These are phyloP conservation scores for Sceliomorpha sp. DNA, from an alignment of 2,888 invertebrate genomes.

Conservation along the genomic window DNA sequence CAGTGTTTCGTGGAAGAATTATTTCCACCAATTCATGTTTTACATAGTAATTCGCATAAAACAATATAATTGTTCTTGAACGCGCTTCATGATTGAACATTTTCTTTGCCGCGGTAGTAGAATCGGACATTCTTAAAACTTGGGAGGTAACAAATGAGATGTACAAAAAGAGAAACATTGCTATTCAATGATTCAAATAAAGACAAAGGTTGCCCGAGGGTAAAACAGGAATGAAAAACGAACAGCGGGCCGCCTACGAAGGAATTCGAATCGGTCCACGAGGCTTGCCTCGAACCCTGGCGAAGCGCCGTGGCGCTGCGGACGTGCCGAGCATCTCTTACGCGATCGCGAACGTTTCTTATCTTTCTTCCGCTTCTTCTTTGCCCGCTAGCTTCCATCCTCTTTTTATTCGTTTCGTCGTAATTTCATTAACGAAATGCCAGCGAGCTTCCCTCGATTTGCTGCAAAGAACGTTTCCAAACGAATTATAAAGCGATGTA, in stretches of 20 bases:
- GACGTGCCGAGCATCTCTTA: constrained; percentile 62
- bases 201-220: constrained; percentile 46
- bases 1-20: not conserved
- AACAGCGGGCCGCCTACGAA: constrained; percentile 18
- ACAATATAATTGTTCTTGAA: constrained; percentile 12
- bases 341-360: constrained; percentile 53
- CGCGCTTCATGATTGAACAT: constrained; percentile 12
- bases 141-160: constrained; percentile 37
- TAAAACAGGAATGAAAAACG: constrained; percentile 37
- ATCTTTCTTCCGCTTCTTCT: constrained; percentile 43
- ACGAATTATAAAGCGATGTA: constrained; percentile 50
- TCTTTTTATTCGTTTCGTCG: constrained; percentile 51
- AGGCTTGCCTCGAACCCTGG: constrained; percentile 43
- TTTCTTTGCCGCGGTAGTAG: constrained; percentile 13
- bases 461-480: constrained; percentile 47
- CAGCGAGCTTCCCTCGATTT: constrained; percentile 54
- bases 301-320: constrained; percentile 50
- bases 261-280: constrained; percentile 50
- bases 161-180: constrained; percentile 38
- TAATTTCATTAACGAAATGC: constrained; percentile 64
- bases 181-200: constrained; percentile 45
- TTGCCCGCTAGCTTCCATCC: constrained; percentile 24
- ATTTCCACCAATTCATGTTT: not conserved
- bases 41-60: not conserved
- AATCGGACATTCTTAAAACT: constrained; percentile 19